These are phyloP conservation scores for Notolepis coatsorum DNA, from an alignment of 2,797 vertebrate species.

Conservation along the genomic window DNA sequence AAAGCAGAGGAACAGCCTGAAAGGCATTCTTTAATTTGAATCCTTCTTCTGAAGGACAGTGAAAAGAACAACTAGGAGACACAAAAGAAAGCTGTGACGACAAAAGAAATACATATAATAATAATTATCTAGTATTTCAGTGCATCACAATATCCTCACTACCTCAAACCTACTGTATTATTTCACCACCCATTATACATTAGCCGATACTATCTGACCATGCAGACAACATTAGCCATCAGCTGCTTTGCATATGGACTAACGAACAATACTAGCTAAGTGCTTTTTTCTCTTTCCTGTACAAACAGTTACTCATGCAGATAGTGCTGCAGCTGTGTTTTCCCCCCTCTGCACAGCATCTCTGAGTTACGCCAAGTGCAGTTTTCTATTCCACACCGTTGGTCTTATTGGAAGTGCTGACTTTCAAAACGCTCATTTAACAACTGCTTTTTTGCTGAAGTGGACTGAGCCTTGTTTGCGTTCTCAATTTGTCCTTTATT, in stretches of 20 bases:
- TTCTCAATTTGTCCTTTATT: constrained; percentile 29
- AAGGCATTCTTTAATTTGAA: constrained; percentile 65
- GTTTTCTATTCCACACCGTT: constrained; percentile 3
- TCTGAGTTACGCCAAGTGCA: constrained; percentile 5
- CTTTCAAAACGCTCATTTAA: constrained; percentile 47
- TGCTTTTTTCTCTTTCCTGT: constrained; percentile 24
- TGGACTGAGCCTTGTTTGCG: constrained; percentile 36
- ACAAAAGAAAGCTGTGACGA: constrained; percentile 32
- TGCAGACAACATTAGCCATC: constrained; percentile 31
- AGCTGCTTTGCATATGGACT: constrained; percentile 35
- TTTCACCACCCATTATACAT: constrained; percentile 14
- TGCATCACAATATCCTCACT: constrained; percentile 18
- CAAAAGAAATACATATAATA: too few species aligned
- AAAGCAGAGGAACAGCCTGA: constrained; percentile 56
- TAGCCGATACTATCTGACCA: constrained; percentile 18
- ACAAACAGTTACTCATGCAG: neutral
- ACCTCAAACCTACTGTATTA: constrained; percentile 32
- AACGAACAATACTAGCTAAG: neutral
- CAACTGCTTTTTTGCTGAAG: constrained; percentile 45
- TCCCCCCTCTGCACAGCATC: neutral
- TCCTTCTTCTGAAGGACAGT: constrained; percentile 55
- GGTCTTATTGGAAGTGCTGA: constrained; percentile 15
- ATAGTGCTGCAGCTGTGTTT: constrained; percentile 12
- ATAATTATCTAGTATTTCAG: constrained; percentile 31
- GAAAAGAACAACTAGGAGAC: constrained; percentile 44